Base-by-base conservation (phyloP, 2,888 invertebrate species). In the Agrilus mali region DNA sequence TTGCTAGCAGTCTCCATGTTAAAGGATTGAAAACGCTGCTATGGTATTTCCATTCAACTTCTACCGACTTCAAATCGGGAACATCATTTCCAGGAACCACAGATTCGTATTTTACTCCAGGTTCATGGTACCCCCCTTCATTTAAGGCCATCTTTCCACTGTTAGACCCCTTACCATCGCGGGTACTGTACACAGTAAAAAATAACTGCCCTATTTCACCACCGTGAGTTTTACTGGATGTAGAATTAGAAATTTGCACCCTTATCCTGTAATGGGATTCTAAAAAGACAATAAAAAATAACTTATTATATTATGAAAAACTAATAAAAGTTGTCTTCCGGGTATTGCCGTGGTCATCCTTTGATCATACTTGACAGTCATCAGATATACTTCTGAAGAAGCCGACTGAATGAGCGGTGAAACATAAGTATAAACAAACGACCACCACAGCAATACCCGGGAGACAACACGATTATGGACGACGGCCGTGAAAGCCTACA, bases 211-310 rank as follows among this genome's bases (percentile, higher is more conserved):
- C 87, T 3, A 86, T 75, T 60, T 88, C 88, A 0, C 87, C 86
- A 0, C 86, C 86, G 58, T 87, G 86, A 4, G 68, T 62, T 42
- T 72, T 62, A 56, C 86, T 86, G 53, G 80, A 82, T 16, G 77
- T 72, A 0, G 80, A 79, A 49, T 79, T 79, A 0, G 87, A 84
- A 37, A 90, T 78, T 50, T 78, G 77, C 13, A 89, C 70, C 0
- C 75, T 77, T 8, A 92, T 73, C 57, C 80, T 76, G 58, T 88
- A 90, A 59, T 92, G 89, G 5, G 78, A 77, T 54, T 79, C 89
- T 88, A 66, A 2, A 73, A 72, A 42, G 20, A 47, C 22, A 31
- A 44, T 49, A 43, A 38, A 47, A 41, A 41, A n/a, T n/a, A n/a
- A n/a, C n/a, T n/a, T n/a, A n/a, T n/a, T 33, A 16, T 41, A 32